Evolutionary conservation across 2,797 vertebrate genomes (phyloP).

Genomic region (Harpagifer antarcticus): DNA sequence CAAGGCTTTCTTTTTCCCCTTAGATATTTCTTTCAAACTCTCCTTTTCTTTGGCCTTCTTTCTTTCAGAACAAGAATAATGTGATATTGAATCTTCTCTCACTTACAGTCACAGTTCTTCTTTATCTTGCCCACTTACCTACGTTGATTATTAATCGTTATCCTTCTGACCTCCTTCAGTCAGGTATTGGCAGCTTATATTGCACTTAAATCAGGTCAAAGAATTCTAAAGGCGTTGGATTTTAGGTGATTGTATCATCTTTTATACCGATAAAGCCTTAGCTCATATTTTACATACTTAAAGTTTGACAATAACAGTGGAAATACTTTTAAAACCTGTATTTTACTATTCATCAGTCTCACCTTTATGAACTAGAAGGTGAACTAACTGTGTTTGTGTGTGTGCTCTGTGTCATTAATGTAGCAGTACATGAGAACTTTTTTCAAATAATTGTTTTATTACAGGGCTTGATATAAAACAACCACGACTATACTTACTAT

Average conservation of each 20-base stretch:
- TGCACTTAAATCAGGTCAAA: conserved; percentile 44
- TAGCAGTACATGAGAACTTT: conserved; percentile 37
- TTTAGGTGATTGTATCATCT: neutral
- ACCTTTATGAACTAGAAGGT: conserved; percentile 36
- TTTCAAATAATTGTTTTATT: conserved; percentile 37
- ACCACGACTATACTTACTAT: conserved; percentile 73
- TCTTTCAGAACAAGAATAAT: too few relatives aligned
- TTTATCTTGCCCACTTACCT: conserved; percentile 45
- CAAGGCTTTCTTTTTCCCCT: neutral
- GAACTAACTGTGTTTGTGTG: conserved; percentile 6
- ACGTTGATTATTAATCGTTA: conserved; percentile 45
- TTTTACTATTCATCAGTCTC: conserved; percentile 26
- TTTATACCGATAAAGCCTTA: neutral
- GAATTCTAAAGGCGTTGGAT: neutral
- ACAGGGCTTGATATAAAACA: conserved; percentile 63
- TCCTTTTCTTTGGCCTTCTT: too few relatives aligned
- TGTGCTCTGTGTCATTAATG: conserved; percentile 37
- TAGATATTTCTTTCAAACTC: neutral
- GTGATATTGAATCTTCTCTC: conserved; percentile 45
- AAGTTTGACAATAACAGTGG: conserved; percentile 1
- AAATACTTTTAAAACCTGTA: neutral
- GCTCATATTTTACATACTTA: neutral
- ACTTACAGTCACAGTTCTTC: conserved; percentile 7
- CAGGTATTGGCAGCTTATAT: conserved; percentile 15
- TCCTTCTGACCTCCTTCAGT: conserved; percentile 9